phyloP scores from a whole-genome alignment of 2,888 invertebrate genomes.

The Amblyjoppa fuscipennis region DNA sequence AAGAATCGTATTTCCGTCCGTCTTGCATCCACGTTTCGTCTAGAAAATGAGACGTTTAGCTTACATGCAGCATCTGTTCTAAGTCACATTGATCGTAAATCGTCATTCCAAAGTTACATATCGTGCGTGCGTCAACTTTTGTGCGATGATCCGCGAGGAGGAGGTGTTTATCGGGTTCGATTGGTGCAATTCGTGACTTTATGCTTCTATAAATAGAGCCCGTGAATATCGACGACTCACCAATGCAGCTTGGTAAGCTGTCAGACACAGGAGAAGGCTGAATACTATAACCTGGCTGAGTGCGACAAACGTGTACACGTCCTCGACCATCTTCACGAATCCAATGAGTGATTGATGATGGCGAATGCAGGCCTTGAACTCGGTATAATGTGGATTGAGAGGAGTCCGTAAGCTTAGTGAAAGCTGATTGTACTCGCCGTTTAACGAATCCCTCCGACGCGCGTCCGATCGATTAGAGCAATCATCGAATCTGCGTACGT shows the following conservation, averaged over 20 bases:
- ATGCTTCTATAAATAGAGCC: neutral
- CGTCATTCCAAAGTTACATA: too few relatives aligned
- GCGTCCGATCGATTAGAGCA: neutral
- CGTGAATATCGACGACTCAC: constrained; percentile 51
- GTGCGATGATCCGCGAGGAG: too few relatives aligned
- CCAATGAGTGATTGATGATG: constrained; percentile 64
- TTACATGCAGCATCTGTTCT: too few relatives aligned
- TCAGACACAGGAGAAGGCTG: constrained; percentile 68
- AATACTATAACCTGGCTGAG: constrained; percentile 69
- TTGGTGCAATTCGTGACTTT: neutral
- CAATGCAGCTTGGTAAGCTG: constrained; percentile 69
- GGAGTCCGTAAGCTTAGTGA: neutral
- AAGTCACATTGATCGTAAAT: too few relatives aligned
- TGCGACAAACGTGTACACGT: constrained; percentile 62
- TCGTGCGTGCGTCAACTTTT: too few relatives aligned
- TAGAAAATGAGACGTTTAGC: too few relatives aligned
- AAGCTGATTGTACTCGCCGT: neutral
- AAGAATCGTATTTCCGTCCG: too few relatives aligned
- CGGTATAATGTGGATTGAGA: neutral
- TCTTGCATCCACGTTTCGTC: too few relatives aligned
- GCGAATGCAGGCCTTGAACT: constrained; percentile 60
- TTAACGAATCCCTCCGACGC: neutral
- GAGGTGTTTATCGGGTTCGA: too few relatives aligned
- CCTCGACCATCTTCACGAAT: constrained; percentile 60
- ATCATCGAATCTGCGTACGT: neutral